Evolutionary conservation across 2,113 vertebrate genomes (phyloP).

Genomic region (Trogon melanurus): DNA sequence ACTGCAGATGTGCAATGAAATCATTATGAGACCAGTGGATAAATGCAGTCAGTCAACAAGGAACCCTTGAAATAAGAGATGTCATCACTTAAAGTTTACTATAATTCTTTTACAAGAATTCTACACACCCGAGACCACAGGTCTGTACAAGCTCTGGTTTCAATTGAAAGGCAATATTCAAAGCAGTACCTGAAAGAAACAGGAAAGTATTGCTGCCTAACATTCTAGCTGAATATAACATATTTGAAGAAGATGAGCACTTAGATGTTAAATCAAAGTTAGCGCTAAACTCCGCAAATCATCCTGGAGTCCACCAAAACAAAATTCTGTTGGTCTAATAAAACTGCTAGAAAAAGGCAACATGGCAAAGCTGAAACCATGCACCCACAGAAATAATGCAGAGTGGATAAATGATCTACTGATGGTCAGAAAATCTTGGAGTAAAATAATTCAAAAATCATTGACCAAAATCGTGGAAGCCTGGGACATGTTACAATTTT

Average conservation of each 20-base stretch:
- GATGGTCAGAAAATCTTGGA: background rate
- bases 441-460: background rate
- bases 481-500: background rate
- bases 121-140: background rate
- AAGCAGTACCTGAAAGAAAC: background rate
- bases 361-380: background rate
- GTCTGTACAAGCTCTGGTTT: background rate
- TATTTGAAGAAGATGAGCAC: background rate
- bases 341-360: background rate
- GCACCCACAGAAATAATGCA: background rate
- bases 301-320: background rate
- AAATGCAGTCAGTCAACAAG: constrained; percentile 16
- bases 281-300: background rate
- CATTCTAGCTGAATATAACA: background rate
- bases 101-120: background rate
- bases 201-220: background rate
- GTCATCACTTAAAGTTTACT: constrained; percentile 1
- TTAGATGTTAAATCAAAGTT: background rate
- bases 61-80: constrained; percentile 12
- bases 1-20: constrained; percentile 58
- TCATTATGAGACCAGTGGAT: constrained; percentile 31
- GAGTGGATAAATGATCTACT: background rate
- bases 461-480: background rate
- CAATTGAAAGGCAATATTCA: background rate
- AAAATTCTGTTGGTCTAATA: background rate